Base-by-base conservation (phyloP, 2,888 invertebrate species). In the Tinea pellionella region DNA sequence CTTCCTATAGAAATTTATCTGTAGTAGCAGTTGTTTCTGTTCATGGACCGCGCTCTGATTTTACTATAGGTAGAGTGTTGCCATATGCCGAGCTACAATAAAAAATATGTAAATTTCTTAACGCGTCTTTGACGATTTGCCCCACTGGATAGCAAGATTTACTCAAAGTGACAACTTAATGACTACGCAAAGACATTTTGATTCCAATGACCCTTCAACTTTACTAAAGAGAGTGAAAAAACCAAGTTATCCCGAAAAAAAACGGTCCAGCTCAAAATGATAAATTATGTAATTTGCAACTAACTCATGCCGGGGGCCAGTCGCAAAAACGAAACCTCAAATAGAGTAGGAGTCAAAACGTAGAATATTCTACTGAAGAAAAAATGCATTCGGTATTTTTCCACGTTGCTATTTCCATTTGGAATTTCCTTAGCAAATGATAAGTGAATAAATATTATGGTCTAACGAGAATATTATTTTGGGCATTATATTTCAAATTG, bases 241-340 rank as follows among this genome's bases (percentile, higher is more conserved):
- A 37, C 9, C 4, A 37, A 37, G 37, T 37, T 37, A 37, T 37
- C 9, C n/a, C n/a, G 4, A 37, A 9, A 24, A 24, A 24, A 6
- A 24, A 12, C 37, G 37, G 9, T 2, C 37, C 37, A 37, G 68
- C 69, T 69, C 70, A 69, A 70, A 70, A 71, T 77, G 78, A 79
- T 77, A 79, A 78, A 78, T 79, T 73, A 75, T 70, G 72, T 75
- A 75, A 79, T 78, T 78, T 77, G 72, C 72, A 72, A 72, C 68
- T 68, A 66, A 69, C 69, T 70, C 65, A 63, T 30, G 64, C 61
- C 63, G 65, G 64, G 63, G 65, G 61, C 64, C n/a, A 65, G 63
- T 65, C 67, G 51, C 66, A 63, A 62, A 63, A 67, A 66, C 65
- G 65, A 63, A 62, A 63, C 65, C 68, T 62, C 67, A 67, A 68